Conservation (phyloP, 1,140 invertebrate genomes). For the Alviniconcha marisindica region DNA sequence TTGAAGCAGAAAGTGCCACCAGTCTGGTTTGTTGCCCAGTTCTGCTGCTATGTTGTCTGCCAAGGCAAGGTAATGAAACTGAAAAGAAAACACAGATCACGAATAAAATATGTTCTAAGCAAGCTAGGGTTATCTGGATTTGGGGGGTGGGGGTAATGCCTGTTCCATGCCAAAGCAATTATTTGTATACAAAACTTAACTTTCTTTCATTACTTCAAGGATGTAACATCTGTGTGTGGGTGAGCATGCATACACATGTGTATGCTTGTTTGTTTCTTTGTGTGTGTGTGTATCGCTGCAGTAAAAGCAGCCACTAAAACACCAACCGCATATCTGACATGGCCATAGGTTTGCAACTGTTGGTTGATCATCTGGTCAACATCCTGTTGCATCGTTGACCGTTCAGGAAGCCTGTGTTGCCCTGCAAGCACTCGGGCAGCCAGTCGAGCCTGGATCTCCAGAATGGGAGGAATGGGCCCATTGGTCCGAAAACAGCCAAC, state of each 20-base stretch:
- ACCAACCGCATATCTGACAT: slow-evolving; percentile 26
- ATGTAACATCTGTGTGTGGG: not conserved
- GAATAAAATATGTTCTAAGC: not conserved
- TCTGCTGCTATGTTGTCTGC: not conserved
- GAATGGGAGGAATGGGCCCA: slow-evolving; percentile 36
- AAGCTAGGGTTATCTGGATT: too few species aligned
- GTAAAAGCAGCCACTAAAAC: not conserved
- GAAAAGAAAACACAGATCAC: not conserved
- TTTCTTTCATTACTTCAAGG: not conserved
- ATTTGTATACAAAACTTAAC: not conserved
- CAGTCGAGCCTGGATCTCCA: slow-evolving; percentile 45
- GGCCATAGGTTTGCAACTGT: slow-evolving; percentile 28
- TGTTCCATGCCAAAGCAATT: too few species aligned
- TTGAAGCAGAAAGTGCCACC: not conserved
- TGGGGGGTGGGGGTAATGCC: too few species aligned
- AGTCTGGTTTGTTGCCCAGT: not conserved
- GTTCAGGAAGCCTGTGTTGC: slow-evolving; percentile 14
- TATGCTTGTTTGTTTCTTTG: too few species aligned
- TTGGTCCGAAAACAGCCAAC: slow-evolving; percentile 29
- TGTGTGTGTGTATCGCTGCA: too few species aligned
- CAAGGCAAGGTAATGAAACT: not conserved
- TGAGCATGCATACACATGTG: not conserved
- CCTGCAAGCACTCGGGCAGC: slow-evolving; percentile 41
- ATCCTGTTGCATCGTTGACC: slow-evolving; percentile 52
- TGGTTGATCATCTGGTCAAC: slow-evolving; percentile 77